Percentiles rank a stretch among this genome's conserved stretches.
These are phyloP conservation scores for Microcebus tavaratra DNA, from an alignment of 2,113 vertebrate species.

Conservation along the genomic window DNA sequence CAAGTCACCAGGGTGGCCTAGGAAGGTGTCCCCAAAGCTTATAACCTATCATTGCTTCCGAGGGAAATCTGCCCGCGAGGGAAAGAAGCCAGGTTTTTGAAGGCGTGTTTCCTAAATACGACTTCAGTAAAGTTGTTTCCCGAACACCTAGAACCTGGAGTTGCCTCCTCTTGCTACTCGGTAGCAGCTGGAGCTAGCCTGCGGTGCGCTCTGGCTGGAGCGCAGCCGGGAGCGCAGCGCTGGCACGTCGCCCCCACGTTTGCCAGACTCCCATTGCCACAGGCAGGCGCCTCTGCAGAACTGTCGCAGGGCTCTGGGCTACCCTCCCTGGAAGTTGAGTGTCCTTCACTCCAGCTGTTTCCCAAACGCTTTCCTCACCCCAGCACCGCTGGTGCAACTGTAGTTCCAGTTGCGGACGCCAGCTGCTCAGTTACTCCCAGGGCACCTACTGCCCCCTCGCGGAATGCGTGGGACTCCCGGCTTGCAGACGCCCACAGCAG, in stretches of 20 bases:
- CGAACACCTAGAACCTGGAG: not conserved
- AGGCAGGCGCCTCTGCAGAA: conserved; percentile 21
- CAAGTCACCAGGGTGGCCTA: not conserved
- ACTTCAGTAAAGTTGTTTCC: conserved; percentile 51
- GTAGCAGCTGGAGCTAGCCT: not conserved
- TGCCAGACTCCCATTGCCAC: not conserved
- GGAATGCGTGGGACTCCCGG: not conserved
- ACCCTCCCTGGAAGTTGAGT: not conserved
- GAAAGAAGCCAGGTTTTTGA: not conserved
- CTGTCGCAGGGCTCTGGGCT: not conserved
- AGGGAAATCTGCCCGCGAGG: not conserved
- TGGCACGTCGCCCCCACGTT: not conserved
- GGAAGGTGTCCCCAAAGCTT: not conserved
- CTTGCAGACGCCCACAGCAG: conserved; percentile 22
- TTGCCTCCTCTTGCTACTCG: not conserved
- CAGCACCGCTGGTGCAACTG: not conserved
- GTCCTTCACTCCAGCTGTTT: not conserved
- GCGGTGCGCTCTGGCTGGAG: not conserved
- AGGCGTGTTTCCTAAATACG: not conserved
- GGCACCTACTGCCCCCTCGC: conserved; percentile 55
- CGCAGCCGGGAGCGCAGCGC: not conserved
- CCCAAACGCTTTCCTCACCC: not conserved
- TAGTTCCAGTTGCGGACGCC: not conserved
- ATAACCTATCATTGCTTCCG: not conserved
- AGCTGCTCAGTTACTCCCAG: not conserved